Evolutionary conservation across 2,888 invertebrate species (phyloP).

Genomic region (Steinernema scapterisci): DNA sequence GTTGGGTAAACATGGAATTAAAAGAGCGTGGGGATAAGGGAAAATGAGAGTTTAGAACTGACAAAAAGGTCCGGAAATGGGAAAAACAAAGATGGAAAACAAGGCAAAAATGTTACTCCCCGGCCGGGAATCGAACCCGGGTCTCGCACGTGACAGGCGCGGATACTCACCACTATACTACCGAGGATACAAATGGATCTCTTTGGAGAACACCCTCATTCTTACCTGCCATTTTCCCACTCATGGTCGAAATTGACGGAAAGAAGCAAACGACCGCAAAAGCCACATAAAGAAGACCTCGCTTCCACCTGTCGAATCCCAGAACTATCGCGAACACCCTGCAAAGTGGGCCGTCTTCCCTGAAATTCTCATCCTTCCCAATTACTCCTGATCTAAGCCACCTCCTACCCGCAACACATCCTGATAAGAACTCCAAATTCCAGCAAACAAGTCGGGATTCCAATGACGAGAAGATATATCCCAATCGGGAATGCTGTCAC

Average conservation of each 20-base stretch:
- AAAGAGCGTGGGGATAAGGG: too few relatives aligned
- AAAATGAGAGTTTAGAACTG: too few relatives aligned
- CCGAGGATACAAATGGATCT: too few relatives aligned
- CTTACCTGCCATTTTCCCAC: conserved; percentile 40
- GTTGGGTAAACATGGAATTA: too few relatives aligned
- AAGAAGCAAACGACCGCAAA: conserved; percentile 43
- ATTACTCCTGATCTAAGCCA: background rate
- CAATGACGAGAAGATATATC: conserved; percentile 39
- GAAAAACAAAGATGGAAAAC: too few relatives aligned
- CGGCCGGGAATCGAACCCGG: too few relatives aligned
- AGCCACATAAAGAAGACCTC: conserved; percentile 41
- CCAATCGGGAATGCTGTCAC: conserved; percentile 40
- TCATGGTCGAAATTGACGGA: conserved; percentile 34
- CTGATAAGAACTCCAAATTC: conserved; percentile 46
- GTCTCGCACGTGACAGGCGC: too few relatives aligned
- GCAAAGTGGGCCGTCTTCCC: conserved; percentile 42
- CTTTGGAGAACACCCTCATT: background rate
- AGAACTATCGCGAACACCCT: conserved; percentile 41
- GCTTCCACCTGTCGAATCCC: conserved; percentile 45
- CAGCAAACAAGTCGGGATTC: conserved; percentile 43
- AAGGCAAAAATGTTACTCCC: too few relatives aligned
- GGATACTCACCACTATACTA: too few relatives aligned
- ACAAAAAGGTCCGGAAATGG: too few relatives aligned
- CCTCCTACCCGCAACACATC: conserved; percentile 44
- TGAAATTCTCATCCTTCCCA: conserved; percentile 19